Percentiles rank a stretch among this genome's conserved stretches.
Evolutionary conservation across 2,797 vertebrate species (phyloP).

Genomic region (Lithobates sylvaticus): DNA sequence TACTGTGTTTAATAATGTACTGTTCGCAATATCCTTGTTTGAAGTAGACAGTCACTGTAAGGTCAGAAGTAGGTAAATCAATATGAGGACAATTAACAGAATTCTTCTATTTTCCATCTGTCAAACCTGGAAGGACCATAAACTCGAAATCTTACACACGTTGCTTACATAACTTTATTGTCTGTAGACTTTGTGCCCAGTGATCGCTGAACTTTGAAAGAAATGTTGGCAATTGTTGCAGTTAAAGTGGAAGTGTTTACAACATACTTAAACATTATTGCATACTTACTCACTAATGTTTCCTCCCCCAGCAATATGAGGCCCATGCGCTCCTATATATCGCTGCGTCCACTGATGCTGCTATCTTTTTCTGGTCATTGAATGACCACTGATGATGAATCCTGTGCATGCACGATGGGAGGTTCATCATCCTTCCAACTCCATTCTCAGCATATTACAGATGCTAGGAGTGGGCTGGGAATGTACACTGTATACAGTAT

Average conservation of each 20-base stretch:
- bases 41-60: neutral
- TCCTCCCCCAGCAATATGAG: too few relatives aligned
- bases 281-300: too few relatives aligned
- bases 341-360: too few relatives aligned
- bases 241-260: neutral
- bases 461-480: too few relatives aligned
- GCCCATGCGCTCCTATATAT: too few relatives aligned
- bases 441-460: too few relatives aligned
- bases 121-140: neutral
- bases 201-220: neutral
- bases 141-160: neutral
- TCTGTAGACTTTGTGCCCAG: neutral
- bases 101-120: neutral
- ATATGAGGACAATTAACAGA: neutral
- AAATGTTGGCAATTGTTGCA: neutral
- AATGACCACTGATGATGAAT: too few relatives aligned
- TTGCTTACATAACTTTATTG: neutral
- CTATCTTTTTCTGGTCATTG: too few relatives aligned
- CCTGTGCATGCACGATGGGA: too few relatives aligned
- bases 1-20: neutral
- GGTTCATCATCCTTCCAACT: too few relatives aligned
- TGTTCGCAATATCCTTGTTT: neutral
- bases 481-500: too few relatives aligned
- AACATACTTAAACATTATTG: too few relatives aligned
- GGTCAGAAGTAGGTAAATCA: neutral